Percentiles rank a stretch among this genome's conserved stretches.
Conservation (phyloP, 2,113 vertebrate species). For the Petaurus breviceps region DNA sequence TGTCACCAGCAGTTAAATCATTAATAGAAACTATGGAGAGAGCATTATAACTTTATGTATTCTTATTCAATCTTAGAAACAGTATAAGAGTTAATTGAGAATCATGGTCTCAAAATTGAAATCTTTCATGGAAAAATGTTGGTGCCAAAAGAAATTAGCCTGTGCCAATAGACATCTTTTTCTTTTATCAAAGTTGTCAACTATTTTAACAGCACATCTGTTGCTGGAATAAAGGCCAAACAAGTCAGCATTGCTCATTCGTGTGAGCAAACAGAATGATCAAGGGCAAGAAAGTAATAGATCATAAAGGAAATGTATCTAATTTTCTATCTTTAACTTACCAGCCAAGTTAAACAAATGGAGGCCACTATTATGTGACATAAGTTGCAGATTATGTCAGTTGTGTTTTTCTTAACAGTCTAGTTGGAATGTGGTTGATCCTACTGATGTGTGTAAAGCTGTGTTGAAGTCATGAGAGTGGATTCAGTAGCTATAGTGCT, state of each 20-base stretch:
- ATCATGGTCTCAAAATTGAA: not conserved
- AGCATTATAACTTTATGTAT: not conserved
- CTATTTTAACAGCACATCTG: not conserved
- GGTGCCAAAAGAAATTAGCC: not conserved
- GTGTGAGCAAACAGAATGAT: not conserved
- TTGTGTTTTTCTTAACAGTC: not conserved
- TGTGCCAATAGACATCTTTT: not conserved
- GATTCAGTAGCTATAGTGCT: not conserved
- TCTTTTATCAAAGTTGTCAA: slow-evolving; percentile 3
- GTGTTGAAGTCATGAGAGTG: not conserved
- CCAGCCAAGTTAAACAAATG: not conserved
- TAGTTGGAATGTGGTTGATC: not conserved
- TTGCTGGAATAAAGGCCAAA: not conserved
- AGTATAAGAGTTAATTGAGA: not conserved
- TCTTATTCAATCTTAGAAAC: not conserved
- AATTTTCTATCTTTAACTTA: not conserved
- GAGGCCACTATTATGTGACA: not conserved
- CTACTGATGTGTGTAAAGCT: not conserved
- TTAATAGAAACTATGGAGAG: not conserved
- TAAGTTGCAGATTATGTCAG: not conserved
- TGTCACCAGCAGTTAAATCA: not conserved
- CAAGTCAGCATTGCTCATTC: not conserved
- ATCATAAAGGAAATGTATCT: not conserved
- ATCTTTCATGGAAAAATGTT: slow-evolving; percentile 10
- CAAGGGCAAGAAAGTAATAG: not conserved